Evolutionary conservation across 1,140 invertebrate genomes (phyloP), one percentile per base, ranked within the genome.

Genomic region (Hermatobates lingyangjiaoensis): DNA sequence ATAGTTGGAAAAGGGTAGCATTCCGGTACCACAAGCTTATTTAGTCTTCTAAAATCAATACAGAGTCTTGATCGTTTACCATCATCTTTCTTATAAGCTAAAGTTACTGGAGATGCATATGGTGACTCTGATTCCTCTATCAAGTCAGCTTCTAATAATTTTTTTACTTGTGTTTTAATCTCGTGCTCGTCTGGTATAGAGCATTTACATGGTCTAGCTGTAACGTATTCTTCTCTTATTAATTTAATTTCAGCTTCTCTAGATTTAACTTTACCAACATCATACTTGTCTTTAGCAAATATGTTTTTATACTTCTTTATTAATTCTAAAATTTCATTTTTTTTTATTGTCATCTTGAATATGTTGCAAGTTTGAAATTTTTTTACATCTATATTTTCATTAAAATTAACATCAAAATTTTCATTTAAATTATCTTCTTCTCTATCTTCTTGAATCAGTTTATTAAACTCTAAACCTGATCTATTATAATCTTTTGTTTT

Each of bases 371-470:
- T 42, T 42, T 42, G 18, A 42, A 42, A 10, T 42, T 5, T 4
- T 4, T 42, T 42, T 42, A 42, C 18, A 42, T 42, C 39, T 42
- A 42, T 42, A 42, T 42, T 42, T 42, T 42, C 39, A 42, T 42
- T 42, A 42, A 42, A 42, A 42, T 42, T 42, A 42, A 42, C 24
- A 12, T 30, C 34, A 20, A 23, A 27, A 50, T 50, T 39, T 23
- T 50, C 20, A 42, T 50, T 28, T 42, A 39, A 21, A 40, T 40
- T 15, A 57, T 52, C 51, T 54, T 47, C 56, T 60, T 61, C 51
- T 62, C 56, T 48, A 57, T 58, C 2, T 53, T n/a, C 46, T 61
- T 57, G 7, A 63, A 40, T 50, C 48, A 52, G 21, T 18, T 20
- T 42, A 10, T 42, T 18, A 42, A 10, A 42, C 14, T 42, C 5